phyloP scores from a whole-genome alignment of 2,888 invertebrate genomes.

The Scaptomyza caliginosa region DNA sequence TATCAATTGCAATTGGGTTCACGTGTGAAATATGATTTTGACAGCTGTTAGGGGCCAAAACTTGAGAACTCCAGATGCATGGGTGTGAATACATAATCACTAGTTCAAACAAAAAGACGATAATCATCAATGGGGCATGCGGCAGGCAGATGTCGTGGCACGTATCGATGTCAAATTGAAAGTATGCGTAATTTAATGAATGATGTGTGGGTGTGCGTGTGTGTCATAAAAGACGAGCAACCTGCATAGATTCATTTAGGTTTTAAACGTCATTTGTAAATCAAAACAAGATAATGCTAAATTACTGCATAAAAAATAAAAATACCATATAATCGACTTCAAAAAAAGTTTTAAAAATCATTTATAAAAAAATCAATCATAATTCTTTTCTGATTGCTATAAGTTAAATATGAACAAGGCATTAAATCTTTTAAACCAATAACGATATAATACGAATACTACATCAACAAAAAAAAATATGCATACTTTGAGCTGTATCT shows the following conservation, averaged over 20 bases:
- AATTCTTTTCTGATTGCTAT: no score
- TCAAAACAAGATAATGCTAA: no score
- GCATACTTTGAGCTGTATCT: not conserved
- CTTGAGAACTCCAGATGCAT: constrained; percentile 13
- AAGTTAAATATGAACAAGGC: not conserved
- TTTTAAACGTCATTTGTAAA: not conserved
- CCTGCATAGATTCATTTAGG: not conserved
- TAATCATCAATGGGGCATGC: constrained; percentile 3
- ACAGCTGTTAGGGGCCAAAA: constrained; percentile 10
- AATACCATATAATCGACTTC: no score
- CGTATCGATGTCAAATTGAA: constrained; percentile 27
- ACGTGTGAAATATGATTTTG: constrained; percentile 55
- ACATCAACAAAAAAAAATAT: not conserved
- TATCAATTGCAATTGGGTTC: constrained; percentile 40
- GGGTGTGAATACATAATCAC: constrained; percentile 20
- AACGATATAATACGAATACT: not conserved
- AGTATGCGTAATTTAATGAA: not conserved
- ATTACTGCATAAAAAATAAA: no score
- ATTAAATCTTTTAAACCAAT: not conserved
- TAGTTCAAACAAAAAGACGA: constrained; percentile 32
- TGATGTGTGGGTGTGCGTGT: not conserved
- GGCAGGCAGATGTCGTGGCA: constrained; percentile 7
- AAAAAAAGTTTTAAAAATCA: no score
- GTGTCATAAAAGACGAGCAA: not conserved
- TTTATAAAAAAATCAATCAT: not conserved